phyloP scores from a whole-genome alignment of 2,113 vertebrate genomes.

The Microcebus ravelobensis region DNA sequence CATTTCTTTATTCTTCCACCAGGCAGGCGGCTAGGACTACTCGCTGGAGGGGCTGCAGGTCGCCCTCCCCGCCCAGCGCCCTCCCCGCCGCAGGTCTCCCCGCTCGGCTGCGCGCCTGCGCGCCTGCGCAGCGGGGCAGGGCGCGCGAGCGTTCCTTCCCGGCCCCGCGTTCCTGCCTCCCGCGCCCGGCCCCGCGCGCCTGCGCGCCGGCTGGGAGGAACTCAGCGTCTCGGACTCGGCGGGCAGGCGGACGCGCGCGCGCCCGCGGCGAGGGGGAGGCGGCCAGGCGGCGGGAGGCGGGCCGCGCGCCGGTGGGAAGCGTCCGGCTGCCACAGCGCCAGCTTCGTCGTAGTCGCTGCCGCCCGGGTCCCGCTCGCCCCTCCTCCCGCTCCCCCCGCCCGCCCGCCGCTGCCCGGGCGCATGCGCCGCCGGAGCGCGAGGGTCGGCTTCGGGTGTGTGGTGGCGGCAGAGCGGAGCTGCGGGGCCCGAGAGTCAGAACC shows the following conservation, averaged over 20 bases:
- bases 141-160: conserved; percentile 37
- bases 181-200: not conserved
- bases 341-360: conserved; percentile 68
- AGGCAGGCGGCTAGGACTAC: not conserved
- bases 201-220: conserved; percentile 62
- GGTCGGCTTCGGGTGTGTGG: conserved; percentile 81
- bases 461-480: conserved; percentile 81
- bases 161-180: not conserved
- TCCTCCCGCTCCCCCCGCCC: conserved; percentile 80
- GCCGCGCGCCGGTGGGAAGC: conserved; percentile 86
- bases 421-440: conserved; percentile 80
- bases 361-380: conserved; percentile 66
- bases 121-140: not conserved
- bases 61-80: rapidly evolving
- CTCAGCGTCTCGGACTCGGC: not conserved
- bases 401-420: conserved; percentile 75
- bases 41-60: rapidly evolving
- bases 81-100: not conserved
- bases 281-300: conserved; percentile 62
- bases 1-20: not conserved
- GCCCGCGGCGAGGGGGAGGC: conserved; percentile 45
- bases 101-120: conserved; percentile 14
- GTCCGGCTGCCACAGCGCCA: conserved; percentile 71
- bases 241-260: conserved; percentile 60
- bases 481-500: conserved; percentile 82